phyloP scores from a whole-genome alignment of 2,113 vertebrate genomes.

The Rhombomys opimus region DNA sequence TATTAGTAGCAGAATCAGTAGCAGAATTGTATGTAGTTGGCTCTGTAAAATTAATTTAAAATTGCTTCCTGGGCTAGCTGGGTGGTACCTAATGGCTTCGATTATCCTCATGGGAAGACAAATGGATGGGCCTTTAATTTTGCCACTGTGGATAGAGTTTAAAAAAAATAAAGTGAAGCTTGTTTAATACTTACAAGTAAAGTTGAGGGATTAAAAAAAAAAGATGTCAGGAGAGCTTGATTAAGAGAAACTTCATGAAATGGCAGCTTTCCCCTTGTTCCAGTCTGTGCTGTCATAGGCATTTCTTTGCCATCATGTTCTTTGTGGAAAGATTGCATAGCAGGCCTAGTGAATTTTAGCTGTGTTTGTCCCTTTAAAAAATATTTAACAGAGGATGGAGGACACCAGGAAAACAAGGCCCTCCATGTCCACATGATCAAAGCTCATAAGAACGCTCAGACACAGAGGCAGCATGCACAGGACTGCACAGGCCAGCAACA shows the following conservation, averaged over 20 bases:
- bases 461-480: background rate
- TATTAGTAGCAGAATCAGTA: constrained; percentile 68
- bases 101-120: constrained; percentile 47
- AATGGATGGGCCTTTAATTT: constrained; percentile 54
- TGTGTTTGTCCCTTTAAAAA: background rate
- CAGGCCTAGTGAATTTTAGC: background rate
- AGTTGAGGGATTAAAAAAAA: constrained; percentile 49
- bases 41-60: constrained; percentile 77
- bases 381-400: background rate
- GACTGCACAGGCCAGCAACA: background rate
- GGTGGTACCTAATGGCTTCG: constrained; percentile 59
- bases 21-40: constrained; percentile 71
- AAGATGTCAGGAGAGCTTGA: background rate
- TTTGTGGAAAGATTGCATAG: background rate
- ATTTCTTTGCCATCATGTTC: background rate
- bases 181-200: constrained; percentile 62
- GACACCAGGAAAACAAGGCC: too few relatives aligned
- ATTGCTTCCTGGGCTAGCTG: constrained; percentile 70
- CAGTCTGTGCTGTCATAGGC: background rate
- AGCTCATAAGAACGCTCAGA: too few relatives aligned
- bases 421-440: background rate
- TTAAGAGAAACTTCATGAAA: background rate
- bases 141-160: constrained; percentile 38
- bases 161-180: constrained; percentile 48
- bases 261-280: accelerated